A percentile compares a stretch with the other conserved stretches of the same genome.
Conservation (phyloP, 2,797 vertebrate genomes). For the Oreochromis grahami region DNA sequence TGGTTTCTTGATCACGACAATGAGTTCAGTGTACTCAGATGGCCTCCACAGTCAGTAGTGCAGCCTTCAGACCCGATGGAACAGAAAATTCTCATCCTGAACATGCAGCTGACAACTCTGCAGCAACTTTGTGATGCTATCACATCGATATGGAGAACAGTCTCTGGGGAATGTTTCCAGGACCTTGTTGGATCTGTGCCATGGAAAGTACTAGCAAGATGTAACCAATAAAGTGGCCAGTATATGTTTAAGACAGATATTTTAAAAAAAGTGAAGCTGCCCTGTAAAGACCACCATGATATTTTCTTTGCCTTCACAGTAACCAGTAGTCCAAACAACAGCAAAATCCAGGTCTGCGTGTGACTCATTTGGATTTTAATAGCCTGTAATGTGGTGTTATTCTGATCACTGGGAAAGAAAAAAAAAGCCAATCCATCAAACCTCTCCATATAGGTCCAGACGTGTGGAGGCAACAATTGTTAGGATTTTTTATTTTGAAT, state of each 20-base stretch:
- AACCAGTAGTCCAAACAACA: background rate
- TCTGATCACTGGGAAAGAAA: background rate
- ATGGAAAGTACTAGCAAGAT: background rate
- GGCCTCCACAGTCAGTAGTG: background rate
- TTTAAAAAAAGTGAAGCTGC: background rate
- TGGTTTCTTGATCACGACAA: background rate
- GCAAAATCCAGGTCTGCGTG: background rate
- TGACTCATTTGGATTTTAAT: conserved; percentile 44
- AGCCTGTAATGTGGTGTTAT: conserved; percentile 18
- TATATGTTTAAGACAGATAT: background rate
- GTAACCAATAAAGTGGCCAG: background rate
- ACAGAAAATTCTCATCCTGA: background rate
- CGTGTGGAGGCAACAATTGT: conserved; percentile 20
- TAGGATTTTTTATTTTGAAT: conserved; percentile 9
- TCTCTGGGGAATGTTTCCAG: background rate
- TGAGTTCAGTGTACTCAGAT: background rate
- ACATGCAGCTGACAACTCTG: background rate
- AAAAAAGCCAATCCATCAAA: background rate
- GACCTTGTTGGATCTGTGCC: background rate
- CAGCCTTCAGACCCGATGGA: background rate
- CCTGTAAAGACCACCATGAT: background rate
- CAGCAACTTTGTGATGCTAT: background rate
- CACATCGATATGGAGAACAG: background rate
- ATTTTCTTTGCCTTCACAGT: background rate
- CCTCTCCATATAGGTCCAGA: background rate